A percentile compares a stretch with the other conserved stretches of the same genome.
Conservation (phyloP, 2,797 vertebrate species). For the Tenualosa ilisha region DNA sequence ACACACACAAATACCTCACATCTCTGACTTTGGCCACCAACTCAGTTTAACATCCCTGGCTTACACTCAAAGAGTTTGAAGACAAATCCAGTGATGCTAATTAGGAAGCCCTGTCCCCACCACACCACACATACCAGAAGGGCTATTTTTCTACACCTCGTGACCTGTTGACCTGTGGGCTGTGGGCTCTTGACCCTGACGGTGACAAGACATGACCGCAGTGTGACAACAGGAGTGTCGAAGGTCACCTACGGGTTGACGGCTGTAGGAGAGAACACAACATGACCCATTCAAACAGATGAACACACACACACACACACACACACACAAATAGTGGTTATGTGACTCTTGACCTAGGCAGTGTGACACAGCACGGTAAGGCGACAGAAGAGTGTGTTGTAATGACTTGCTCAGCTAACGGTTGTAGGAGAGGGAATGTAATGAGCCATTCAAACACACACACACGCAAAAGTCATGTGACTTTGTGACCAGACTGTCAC, state of each 20-base stretch:
- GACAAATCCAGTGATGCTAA: not conserved
- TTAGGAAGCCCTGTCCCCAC: not conserved
- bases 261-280: not conserved
- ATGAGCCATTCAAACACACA: too few species aligned
- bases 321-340: not conserved
- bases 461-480: too few species aligned
- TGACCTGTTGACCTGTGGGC: not conserved
- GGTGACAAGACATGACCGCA: not conserved
- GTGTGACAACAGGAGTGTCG: not conserved
- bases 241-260: not conserved
- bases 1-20: not conserved
- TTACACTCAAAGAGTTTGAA: not conserved
- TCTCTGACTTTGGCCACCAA: not conserved
- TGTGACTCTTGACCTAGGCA: too few species aligned
- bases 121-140: too few species aligned
- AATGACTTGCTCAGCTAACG: too few species aligned
- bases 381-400: not conserved
- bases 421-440: not conserved
- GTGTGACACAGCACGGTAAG: not conserved
- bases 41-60: not conserved
- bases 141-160: too few species aligned
- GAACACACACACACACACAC: not conserved
- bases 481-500: too few species aligned
- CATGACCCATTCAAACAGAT: not conserved
- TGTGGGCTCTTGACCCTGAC: not conserved